phyloP scores from a whole-genome alignment of 2,888 invertebrate species.

The Tipula helvola region DNA sequence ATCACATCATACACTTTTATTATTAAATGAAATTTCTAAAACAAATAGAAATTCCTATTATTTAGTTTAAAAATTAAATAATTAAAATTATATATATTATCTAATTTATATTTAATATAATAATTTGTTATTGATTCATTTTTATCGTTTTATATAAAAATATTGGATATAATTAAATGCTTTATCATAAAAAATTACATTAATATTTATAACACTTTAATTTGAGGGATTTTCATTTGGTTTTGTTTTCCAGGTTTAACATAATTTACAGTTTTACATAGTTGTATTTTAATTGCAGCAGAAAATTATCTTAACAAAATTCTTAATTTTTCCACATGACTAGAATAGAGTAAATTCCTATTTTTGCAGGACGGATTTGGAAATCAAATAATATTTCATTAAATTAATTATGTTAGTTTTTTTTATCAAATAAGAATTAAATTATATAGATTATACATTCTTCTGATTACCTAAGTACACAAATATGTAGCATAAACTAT shows the following conservation, averaged over 20 bases:
- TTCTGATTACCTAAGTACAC: neutral
- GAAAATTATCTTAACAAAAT: neutral
- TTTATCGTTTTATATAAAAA: neutral
- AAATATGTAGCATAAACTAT: neutral
- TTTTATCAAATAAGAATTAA: neutral
- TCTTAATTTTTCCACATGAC: neutral
- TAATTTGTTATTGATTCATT: neutral
- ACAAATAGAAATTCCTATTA: neutral
- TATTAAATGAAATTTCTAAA: neutral
- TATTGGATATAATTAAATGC: neutral
- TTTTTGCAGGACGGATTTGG: neutral
- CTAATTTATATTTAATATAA: neutral
- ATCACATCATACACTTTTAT: neutral
- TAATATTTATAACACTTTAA: conserved; percentile 4
- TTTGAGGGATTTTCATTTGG: neutral
- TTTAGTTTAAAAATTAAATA: neutral
- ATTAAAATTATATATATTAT: neutral
- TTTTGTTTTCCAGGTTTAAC: neutral
- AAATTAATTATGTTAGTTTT: neutral
- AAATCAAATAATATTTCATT: neutral
- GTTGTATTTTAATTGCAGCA: neutral
- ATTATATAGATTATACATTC: neutral
- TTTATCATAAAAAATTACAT: neutral
- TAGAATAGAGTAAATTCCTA: neutral
- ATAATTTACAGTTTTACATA: neutral